Base-by-base conservation (phyloP, 2,113 vertebrate species). In the Megaleporinus macrocephalus region DNA sequence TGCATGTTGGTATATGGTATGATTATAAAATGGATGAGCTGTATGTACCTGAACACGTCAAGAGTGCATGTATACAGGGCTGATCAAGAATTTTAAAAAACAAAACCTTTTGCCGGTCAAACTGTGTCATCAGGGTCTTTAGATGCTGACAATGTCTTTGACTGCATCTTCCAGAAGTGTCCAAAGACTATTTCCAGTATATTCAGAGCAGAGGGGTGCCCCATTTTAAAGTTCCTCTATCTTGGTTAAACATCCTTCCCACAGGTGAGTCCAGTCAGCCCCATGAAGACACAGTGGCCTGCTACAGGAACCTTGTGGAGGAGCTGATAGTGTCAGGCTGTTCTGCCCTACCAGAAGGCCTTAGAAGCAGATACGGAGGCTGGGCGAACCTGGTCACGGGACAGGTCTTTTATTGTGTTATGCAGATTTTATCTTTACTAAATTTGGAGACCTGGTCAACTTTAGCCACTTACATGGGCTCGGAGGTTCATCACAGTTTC, bases 211-310 rank as follows among this genome's bases (percentile, higher is more conserved):
- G 29, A 0, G 91, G 93, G 27, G 89, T 95, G 74, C 97, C 95
- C 0, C 96, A 97, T 77, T 97, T 95, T 84, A 96, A 96, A 69
- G 85, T 99, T 0, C 90, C 88, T 0, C 90, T 99, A 65, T 92
- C 94, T 0, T 96, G 95, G 96, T 76, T 86, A 4, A 89, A 36
- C 0, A 13, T 98, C 1, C 89, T 97, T 0, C 94, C 96, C 0
- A 3, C 65, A 0, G 95, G 92, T 0, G 74, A 66, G 6, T 10
- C 90, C 2, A 0, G 2, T 55, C 62, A 82, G 1, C 87, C 90
- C 0, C 90, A 93, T 0, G 65, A 77, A 63, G 78, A 80, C 0
- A 86, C 68, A 0, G 88, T 96, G 22, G 61, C 3, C 14, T 97
- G 96, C 90, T 96, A 95, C 83, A 90, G 74, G 66, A 90, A n/a